Percentiles rank a stretch among this genome's conserved stretches.
phyloP scores from a whole-genome alignment of 2,888 invertebrate genomes.

The Acanthosepion esculentum region DNA sequence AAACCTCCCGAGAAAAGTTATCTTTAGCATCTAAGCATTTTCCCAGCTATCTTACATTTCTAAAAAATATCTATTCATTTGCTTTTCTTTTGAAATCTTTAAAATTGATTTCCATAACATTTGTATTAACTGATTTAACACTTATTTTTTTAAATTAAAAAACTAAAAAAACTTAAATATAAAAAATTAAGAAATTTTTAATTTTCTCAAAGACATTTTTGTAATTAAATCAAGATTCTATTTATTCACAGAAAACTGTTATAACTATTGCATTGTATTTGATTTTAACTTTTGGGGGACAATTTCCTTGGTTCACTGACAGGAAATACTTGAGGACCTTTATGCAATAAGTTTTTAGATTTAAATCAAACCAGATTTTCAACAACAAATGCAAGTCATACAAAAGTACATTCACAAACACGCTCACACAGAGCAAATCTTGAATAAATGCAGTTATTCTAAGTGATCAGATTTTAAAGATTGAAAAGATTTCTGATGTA shows the following conservation, averaged over 20 bases:
- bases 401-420: background rate
- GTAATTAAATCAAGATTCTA: constrained; percentile 5
- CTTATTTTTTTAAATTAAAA: background rate
- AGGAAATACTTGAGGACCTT: background rate
- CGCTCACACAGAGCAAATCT: background rate
- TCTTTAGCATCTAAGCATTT: background rate
- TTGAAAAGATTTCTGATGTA: background rate
- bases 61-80: background rate
- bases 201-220: background rate
- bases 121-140: constrained; percentile 11
- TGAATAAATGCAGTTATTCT: background rate
- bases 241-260: background rate
- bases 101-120: background rate
- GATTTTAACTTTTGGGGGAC: background rate
- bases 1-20: background rate
- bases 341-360: background rate
- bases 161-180: background rate
- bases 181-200: background rate
- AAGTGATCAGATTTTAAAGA: background rate
- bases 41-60: background rate
- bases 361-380: background rate
- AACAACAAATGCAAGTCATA: background rate
- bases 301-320: background rate
- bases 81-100: background rate
- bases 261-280: background rate